These are phyloP conservation scores for Nestor notabilis DNA, from an alignment of 2,113 vertebrate species.

Conservation along the genomic window DNA sequence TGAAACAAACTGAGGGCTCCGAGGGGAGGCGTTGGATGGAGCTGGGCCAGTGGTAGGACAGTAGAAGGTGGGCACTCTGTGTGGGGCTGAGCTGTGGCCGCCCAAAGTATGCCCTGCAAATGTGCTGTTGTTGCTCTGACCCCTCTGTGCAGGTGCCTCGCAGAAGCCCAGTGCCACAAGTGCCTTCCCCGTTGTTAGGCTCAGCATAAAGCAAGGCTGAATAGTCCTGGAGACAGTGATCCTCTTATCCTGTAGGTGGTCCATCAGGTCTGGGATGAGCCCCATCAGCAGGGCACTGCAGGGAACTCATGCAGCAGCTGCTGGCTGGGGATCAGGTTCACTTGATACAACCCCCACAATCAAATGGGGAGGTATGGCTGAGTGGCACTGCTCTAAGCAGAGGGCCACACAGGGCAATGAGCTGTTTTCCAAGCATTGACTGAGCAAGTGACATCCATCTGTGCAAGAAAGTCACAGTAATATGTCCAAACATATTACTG, in stretches of 20 bases:
- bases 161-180: background rate
- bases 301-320: background rate
- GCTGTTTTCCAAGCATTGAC: background rate
- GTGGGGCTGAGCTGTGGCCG: fast-evolving
- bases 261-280: background rate
- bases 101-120: fast-evolving
- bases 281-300: background rate
- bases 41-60: background rate
- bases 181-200: too few relatives aligned
- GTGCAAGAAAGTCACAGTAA: background rate
- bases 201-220: background rate
- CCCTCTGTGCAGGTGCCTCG: background rate
- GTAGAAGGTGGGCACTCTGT: fast-evolving
- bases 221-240: background rate
- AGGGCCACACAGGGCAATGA: background rate
- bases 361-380: background rate
- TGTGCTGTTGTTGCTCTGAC: background rate
- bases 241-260: background rate
- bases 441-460: background rate
- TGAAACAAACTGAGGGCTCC: background rate
- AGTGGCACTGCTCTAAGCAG: background rate
- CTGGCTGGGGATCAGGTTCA: background rate
- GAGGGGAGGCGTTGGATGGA: fast-evolving
- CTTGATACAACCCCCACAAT: background rate
- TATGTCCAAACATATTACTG: background rate